Percentiles rank a stretch among this genome's conserved stretches.
Evolutionary conservation across 2,113 vertebrate species (phyloP).

Genomic region (Oenanthe melanoleuca): DNA sequence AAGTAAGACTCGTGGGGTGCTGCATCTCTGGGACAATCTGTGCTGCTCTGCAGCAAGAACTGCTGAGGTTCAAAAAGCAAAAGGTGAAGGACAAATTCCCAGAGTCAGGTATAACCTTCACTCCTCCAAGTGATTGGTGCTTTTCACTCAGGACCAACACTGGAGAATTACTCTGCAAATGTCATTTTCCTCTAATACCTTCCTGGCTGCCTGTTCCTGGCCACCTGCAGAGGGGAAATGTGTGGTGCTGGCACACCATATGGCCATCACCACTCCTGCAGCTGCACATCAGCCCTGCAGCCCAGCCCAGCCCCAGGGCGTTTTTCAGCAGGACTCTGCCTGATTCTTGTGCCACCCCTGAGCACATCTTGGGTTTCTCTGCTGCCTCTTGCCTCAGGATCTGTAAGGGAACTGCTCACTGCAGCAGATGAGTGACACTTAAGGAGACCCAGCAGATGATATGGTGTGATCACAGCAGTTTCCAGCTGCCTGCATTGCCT

Average conservation of each 20-base stretch:
- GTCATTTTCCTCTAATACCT: neutral
- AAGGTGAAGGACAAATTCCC: neutral
- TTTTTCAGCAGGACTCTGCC: neutral
- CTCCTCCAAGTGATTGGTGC: neutral
- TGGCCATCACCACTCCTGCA: neutral
- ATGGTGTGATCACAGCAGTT: accelerated
- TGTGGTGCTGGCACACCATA: neutral
- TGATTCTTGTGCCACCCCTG: neutral
- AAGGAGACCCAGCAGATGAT: neutral
- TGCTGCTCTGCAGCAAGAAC: neutral
- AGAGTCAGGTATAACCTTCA: neutral
- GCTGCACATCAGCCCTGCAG: neutral
- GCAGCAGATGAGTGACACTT: neutral
- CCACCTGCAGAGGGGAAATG: neutral
- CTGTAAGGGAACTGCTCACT: constrained; percentile 22
- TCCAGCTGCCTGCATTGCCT: neutral
- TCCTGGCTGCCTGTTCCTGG: neutral
- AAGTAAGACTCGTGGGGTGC: neutral
- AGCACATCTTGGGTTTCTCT: neutral
- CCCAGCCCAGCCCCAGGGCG: neutral
- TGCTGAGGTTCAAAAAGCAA: neutral
- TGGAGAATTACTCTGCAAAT: neutral
- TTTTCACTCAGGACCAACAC: neutral
- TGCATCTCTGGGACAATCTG: neutral
- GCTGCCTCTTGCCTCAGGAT: neutral